Conservation (phyloP, 2,113 vertebrate species). For the Sterrhoptilus dennistouni region DNA sequence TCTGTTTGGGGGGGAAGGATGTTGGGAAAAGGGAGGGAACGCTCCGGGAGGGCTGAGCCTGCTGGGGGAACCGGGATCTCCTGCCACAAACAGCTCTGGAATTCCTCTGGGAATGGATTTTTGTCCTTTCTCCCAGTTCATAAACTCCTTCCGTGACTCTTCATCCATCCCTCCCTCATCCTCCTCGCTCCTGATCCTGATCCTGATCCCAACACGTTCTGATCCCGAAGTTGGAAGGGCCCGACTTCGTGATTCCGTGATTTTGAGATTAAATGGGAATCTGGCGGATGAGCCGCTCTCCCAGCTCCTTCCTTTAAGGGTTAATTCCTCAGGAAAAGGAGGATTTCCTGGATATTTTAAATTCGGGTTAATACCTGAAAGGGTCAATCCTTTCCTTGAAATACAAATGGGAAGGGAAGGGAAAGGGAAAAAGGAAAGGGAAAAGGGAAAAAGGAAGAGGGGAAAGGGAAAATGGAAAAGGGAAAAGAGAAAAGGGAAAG, state of each 20-base stretch:
- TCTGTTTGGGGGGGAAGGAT: constrained; percentile 63
- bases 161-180: background rate
- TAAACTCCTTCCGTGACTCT: accelerated
- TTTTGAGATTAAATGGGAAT: background rate
- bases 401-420: background rate
- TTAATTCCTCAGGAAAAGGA: background rate
- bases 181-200: background rate
- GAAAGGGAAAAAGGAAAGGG: no score
- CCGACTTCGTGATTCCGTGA: accelerated
- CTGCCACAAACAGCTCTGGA: background rate
- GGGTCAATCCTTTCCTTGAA: background rate
- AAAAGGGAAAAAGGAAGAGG: no score
- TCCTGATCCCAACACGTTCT: accelerated
- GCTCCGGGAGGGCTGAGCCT: background rate
- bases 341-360: background rate
- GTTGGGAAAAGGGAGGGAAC: constrained; percentile 10
- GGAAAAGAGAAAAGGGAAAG: no score
- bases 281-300: accelerated
- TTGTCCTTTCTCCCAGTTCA: background rate
- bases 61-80: background rate
- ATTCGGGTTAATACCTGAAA: background rate
- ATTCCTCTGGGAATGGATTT: background rate
- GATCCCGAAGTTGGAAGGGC: background rate
- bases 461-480: no score
- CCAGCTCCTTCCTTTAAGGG: background rate